A percentile compares a stretch with the other conserved stretches of the same genome.
phyloP scores from a whole-genome alignment of 2,888 invertebrate species.

The Erebia palarica region DNA sequence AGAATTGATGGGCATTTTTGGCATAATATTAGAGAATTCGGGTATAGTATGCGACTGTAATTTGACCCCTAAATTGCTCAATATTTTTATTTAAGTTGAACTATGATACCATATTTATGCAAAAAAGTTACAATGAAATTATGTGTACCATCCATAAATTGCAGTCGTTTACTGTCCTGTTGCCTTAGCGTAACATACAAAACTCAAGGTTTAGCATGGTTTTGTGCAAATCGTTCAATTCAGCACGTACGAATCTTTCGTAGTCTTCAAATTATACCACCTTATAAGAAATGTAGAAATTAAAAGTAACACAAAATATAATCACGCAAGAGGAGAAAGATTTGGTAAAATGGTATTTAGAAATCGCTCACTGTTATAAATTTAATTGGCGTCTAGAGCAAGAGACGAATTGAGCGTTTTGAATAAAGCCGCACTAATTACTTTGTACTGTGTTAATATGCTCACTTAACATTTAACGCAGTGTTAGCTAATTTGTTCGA shows the following conservation, averaged over 20 bases:
- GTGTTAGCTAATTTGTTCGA: slow-evolving; percentile 59
- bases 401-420: slow-evolving; percentile 3
- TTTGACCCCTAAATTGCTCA: slow-evolving; percentile 55
- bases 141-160: slow-evolving; percentile 12
- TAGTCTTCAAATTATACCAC: background rate
- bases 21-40: slow-evolving; percentile 20
- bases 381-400: background rate
- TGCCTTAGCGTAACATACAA: background rate
- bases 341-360: background rate
- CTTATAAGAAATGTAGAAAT: background rate
- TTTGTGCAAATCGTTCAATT: slow-evolving; percentile 14
- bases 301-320: background rate
- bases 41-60: slow-evolving; percentile 32
- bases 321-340: background rate
- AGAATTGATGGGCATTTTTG: slow-evolving; percentile 19
- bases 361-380: background rate
- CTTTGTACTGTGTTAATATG: slow-evolving; percentile 17
- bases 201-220: background rate
- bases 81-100: slow-evolving; percentile 47
- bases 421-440: slow-evolving; percentile 7
- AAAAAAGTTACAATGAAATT: slow-evolving; percentile 20
- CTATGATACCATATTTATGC: slow-evolving; percentile 7
- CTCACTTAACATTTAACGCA: slow-evolving; percentile 25
- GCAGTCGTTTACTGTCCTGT: slow-evolving; percentile 20
- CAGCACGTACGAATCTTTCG: background rate